A percentile compares a stretch with the other conserved stretches of the same genome.
Conservation (phyloP, 2,888 invertebrate genomes). For the Dermolepida albohirtum region DNA sequence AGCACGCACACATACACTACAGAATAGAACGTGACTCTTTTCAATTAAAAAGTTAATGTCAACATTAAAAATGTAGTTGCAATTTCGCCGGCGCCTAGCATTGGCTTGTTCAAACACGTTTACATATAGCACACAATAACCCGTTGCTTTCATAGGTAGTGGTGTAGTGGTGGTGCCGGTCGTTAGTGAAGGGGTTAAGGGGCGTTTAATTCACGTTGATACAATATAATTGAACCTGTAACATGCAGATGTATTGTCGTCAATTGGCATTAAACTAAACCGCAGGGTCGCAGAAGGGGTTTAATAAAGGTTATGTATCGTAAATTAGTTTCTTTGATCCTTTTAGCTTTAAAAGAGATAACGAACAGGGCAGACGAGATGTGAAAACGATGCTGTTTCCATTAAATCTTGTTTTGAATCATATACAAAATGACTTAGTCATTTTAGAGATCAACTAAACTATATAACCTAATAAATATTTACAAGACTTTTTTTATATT, state of each 20-base stretch:
- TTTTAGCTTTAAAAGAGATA: not conserved
- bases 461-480: too few relatives aligned
- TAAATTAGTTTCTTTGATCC: not conserved
- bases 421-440: too few relatives aligned
- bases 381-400: too few relatives aligned
- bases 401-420: too few relatives aligned
- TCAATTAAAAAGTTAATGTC: slow-evolving; percentile 43
- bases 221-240: slow-evolving; percentile 19
- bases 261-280: slow-evolving; percentile 18
- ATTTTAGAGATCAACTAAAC: too few relatives aligned
- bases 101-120: slow-evolving; percentile 11
- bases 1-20: too few relatives aligned
- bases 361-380: too few relatives aligned
- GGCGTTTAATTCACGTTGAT: slow-evolving; percentile 22
- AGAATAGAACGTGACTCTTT: slow-evolving; percentile 2
- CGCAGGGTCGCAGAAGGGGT: slow-evolving; percentile 8
- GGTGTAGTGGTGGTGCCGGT: not conserved
- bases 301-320: slow-evolving; percentile 17
- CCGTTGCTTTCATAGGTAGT: not conserved
- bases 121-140: not conserved
- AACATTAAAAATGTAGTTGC: slow-evolving; percentile 42
- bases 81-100: slow-evolving; percentile 37
- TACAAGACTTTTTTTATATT: too few relatives aligned
- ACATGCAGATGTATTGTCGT: slow-evolving; percentile 17
- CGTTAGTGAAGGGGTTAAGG: not conserved